phyloP scores from a whole-genome alignment of 1,140 invertebrate genomes.

The Eurosta solidaginis region DNA sequence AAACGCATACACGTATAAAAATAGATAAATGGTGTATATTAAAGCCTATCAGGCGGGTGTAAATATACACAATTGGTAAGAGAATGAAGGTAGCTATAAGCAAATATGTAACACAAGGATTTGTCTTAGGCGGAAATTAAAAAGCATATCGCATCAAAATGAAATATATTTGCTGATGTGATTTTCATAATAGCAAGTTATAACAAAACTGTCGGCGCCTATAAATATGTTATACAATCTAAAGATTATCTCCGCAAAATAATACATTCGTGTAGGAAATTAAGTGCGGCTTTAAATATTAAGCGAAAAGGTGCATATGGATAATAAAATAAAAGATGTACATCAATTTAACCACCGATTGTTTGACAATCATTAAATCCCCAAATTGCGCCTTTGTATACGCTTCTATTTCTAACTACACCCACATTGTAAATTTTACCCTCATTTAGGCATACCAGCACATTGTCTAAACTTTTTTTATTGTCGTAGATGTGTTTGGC shows the following conservation, averaged over 20 bases:
- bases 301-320: slow-evolving; percentile 8
- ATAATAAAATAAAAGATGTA: neutral
- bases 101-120: no score
- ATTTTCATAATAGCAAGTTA: neutral
- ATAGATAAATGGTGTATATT: no score
- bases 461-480: neutral
- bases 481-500: neutral
- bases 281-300: slow-evolving; percentile 8
- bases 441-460: neutral
- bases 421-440: slow-evolving; percentile 8
- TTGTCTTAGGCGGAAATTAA: no score
- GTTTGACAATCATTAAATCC: neutral
- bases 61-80: no score
- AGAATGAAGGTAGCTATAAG: no score
- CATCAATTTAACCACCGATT: neutral
- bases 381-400: neutral
- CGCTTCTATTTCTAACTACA: neutral
- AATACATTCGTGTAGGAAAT: neutral
- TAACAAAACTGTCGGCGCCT: neutral
- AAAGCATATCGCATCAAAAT: no score
- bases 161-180: neutral
- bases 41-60: neutral
- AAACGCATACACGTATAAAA: neutral
- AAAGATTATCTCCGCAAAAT: neutral
- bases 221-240: neutral